Evolutionary conservation across 2,797 vertebrate genomes (phyloP).

Genomic region (Enteromius trimaculatus): DNA sequence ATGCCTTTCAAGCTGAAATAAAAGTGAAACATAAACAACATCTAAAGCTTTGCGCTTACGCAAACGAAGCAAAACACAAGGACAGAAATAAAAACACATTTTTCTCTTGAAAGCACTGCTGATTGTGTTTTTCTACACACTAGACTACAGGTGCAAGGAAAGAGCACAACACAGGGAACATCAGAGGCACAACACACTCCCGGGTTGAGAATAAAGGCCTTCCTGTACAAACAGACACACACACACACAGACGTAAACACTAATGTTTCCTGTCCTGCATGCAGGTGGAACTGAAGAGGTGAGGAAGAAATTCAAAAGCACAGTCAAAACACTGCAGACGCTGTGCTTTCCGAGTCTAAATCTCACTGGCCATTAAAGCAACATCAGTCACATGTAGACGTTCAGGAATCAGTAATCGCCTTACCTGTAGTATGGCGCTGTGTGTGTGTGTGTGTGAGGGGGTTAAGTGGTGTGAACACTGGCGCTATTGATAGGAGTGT

Average conservation of each 20-base stretch:
- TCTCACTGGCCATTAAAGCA: slow-evolving; percentile 13
- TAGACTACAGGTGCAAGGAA: slow-evolving; percentile 67
- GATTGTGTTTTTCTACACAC: slow-evolving; percentile 61
- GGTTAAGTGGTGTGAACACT: slow-evolving; percentile 66
- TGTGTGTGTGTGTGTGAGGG: slow-evolving; percentile 50
- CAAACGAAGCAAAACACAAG: slow-evolving; percentile 34
- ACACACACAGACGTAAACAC: slow-evolving; percentile 42
- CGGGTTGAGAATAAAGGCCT: slow-evolving; percentile 56
- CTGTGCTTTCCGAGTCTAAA: slow-evolving; percentile 1
- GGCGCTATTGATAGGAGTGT: slow-evolving; percentile 61
- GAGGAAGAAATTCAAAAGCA: slow-evolving; percentile 78
- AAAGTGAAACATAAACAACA: slow-evolving; percentile 36
- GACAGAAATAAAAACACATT: slow-evolving; percentile 17
- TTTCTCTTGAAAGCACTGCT: slow-evolving; percentile 61
- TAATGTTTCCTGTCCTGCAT: slow-evolving; percentile 84
- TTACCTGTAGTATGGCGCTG: slow-evolving; percentile 56
- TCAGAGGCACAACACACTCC: slow-evolving; percentile 48
- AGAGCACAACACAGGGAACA: slow-evolving; percentile 49
- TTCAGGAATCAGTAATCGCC: slow-evolving; percentile 46
- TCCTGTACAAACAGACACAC: slow-evolving; percentile 52
- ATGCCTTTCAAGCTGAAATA: slow-evolving; percentile 10
- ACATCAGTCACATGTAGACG: slow-evolving; percentile 32
- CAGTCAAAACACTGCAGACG: slow-evolving; percentile 79
- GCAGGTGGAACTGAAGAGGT: slow-evolving; percentile 81
- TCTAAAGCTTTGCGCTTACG: slow-evolving; percentile 32